These are phyloP conservation scores for Collichthys lucidus DNA, from an alignment of 2,113 vertebrate species.

Conservation along the genomic window DNA sequence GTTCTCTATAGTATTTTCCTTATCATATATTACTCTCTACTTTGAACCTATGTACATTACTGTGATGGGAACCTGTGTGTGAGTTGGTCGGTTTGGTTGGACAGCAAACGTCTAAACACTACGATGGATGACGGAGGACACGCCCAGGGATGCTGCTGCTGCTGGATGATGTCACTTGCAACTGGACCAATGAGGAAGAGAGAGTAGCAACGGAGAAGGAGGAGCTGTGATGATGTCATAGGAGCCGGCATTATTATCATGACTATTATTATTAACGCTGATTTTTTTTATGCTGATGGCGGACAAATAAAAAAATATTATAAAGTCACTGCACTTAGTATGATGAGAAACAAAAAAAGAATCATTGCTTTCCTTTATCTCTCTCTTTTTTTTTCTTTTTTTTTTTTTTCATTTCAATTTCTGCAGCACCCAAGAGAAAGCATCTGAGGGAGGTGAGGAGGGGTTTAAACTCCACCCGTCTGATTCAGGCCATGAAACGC, in stretches of 20 bases:
- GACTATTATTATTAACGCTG: neutral
- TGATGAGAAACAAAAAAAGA: slow-evolving; percentile 63
- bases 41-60: slow-evolving; percentile 84
- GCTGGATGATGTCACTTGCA: slow-evolving; percentile 41
- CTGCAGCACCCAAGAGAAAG: slow-evolving; percentile 67
- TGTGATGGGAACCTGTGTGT: slow-evolving; percentile 61
- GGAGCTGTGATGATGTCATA: slow-evolving; percentile 45
- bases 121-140: slow-evolving; percentile 18
- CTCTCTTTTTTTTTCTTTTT: neutral
- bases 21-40: slow-evolving; percentile 87
- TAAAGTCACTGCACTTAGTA: slow-evolving; percentile 74
- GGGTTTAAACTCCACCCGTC: slow-evolving; percentile 39
- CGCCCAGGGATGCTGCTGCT: slow-evolving; percentile 11
- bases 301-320: slow-evolving; percentile 54
- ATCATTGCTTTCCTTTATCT: slow-evolving; percentile 42
- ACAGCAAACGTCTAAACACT: slow-evolving; percentile 51
- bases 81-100: slow-evolving; percentile 62
- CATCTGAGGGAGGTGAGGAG: slow-evolving; percentile 27
- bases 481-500: slow-evolving; percentile 38
- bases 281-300: slow-evolving; percentile 49
- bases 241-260: slow-evolving; percentile 22
- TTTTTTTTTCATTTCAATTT: slow-evolving; percentile 29
- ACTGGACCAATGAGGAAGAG: slow-evolving; percentile 56
- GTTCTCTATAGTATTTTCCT: slow-evolving; percentile 80
- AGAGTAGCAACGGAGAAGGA: slow-evolving; percentile 33